Conservation (phyloP, 2,113 vertebrate genomes). For the Myiozetetes cayanensis region DNA sequence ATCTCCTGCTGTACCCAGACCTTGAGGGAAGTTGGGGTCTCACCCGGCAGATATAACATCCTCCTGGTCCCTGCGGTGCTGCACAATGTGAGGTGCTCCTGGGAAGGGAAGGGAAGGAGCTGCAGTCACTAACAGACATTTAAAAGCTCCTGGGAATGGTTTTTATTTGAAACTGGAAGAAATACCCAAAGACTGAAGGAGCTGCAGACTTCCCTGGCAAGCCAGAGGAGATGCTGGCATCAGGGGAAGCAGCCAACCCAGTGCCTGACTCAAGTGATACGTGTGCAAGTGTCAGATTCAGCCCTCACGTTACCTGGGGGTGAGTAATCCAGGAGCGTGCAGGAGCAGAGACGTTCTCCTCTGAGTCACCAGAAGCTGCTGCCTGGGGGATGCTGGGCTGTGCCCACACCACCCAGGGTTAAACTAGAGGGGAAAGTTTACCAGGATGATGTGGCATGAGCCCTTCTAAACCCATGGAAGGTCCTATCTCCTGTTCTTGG, state of each 20-base stretch:
- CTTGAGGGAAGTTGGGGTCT: neutral
- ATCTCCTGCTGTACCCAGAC: neutral
- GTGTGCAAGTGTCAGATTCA: neutral
- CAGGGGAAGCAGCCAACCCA: neutral
- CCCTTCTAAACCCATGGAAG: neutral
- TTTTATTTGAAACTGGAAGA: neutral
- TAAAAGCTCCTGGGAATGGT: neutral
- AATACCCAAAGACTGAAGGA: neutral
- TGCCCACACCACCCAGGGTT: neutral
- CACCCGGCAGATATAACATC: neutral
- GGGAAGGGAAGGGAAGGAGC: neutral
- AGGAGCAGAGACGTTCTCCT: neutral
- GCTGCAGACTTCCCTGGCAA: neutral
- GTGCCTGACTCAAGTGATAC: neutral
- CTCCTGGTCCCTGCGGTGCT: neutral
- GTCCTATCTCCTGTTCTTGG: neutral
- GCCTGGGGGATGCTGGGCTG: neutral
- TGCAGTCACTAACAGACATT: neutral
- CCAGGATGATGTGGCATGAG: fast-evolving
- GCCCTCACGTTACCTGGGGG: neutral
- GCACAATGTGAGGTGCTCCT: neutral
- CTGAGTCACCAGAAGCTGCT: neutral
- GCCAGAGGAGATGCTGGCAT: neutral
- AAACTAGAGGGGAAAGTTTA: neutral
- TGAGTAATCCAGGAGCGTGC: neutral